Percentiles rank a stretch among this genome's conserved stretches.
Conservation (phyloP, 2,113 vertebrate genomes). For the Bubo blakistoni region DNA sequence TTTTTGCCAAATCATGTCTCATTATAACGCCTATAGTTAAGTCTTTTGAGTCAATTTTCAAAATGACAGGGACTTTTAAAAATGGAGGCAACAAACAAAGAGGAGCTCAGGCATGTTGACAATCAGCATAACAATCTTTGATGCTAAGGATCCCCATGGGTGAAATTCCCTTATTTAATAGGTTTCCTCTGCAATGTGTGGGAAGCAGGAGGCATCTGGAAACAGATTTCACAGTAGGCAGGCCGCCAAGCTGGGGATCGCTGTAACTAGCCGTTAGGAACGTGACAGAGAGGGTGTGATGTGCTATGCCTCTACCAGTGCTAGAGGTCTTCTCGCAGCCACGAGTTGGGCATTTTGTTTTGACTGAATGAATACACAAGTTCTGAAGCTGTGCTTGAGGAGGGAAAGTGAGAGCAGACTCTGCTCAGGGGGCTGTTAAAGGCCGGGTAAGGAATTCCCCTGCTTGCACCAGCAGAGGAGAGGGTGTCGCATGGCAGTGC, state of each 20-base stretch:
- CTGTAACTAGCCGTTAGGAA: neutral
- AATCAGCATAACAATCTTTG: neutral
- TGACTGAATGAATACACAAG: neutral
- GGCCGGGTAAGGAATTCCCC: neutral
- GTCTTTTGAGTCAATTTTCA: neutral
- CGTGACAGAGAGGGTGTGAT: neutral
- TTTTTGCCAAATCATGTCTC: neutral
- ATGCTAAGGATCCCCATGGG: neutral
- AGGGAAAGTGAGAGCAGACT: neutral
- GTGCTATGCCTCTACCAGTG: neutral
- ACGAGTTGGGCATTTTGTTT: rapidly evolving
- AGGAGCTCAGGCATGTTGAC: neutral
- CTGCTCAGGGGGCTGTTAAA: neutral
- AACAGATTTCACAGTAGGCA: neutral
- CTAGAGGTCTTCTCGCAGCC: neutral
- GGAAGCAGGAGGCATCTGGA: neutral
- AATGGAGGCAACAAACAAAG: neutral
- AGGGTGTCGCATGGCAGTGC: neutral
- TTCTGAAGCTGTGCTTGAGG: neutral
- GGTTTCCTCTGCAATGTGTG: neutral
- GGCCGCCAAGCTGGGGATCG: rapidly evolving
- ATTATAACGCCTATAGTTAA: rapidly evolving
- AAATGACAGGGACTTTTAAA: neutral
- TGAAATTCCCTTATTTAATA: neutral
- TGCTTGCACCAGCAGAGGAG: neutral